Percentiles rank a stretch among this genome's conserved stretches.
Evolutionary conservation across 2,113 vertebrate species (phyloP).

Genomic region (Platichthys stellatus): DNA sequence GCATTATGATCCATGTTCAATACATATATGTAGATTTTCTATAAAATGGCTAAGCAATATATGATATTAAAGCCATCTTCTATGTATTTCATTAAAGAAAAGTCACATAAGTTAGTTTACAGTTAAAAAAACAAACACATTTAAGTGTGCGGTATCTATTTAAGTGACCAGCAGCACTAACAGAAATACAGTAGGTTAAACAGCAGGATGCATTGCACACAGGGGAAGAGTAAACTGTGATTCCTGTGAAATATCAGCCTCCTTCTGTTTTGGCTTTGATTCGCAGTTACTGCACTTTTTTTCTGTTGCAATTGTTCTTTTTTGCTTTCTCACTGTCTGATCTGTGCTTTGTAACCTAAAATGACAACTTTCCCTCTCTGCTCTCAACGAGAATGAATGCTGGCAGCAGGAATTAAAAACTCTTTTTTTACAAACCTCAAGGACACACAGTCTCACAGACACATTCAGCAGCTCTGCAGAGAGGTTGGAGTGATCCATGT

Average conservation of each 20-base stretch:
- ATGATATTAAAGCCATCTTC: no score
- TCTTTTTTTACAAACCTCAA: constrained; percentile 30
- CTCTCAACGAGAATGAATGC: constrained; percentile 29
- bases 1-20: no score
- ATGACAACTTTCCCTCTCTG: constrained; percentile 31
- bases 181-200: constrained; percentile 1
- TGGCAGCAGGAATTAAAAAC: constrained; percentile 23
- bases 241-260: constrained; percentile 16
- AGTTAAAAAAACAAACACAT: no score
- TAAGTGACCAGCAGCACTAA: constrained; percentile 1
- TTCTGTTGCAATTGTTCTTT: constrained; percentile 32
- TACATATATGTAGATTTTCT: no score
- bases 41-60: no score
- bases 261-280: constrained; percentile 38
- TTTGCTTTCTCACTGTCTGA: constrained; percentile 23
- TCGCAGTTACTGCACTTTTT: constrained; percentile 28
- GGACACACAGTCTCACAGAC: constrained; percentile 38
- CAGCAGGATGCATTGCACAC: constrained; percentile 4
- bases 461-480: constrained; percentile 14
- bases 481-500: constrained; percentile 2
- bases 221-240: constrained; percentile 17
- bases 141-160: not conserved
- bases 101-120: no score
- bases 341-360: constrained; percentile 50
- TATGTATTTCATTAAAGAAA: no score